Evolutionary conservation across 2,113 vertebrate genomes (phyloP).

Genomic region (Epinephelus fuscoguttatus): DNA sequence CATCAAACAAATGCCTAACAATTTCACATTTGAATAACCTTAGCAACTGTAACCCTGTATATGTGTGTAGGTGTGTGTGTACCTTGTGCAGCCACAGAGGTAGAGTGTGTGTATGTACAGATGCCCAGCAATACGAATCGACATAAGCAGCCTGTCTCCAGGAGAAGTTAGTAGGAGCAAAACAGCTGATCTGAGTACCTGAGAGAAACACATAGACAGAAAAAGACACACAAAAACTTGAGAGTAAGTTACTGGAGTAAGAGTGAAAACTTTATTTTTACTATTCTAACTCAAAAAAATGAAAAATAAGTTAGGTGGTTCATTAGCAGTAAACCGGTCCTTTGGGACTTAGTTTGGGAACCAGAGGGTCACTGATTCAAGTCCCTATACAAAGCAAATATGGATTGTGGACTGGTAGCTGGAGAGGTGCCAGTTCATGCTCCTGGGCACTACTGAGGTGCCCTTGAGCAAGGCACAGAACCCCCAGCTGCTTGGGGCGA

Average conservation of each 20-base stretch:
- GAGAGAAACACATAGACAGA: slow-evolving; percentile 59
- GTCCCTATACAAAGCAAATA: too few species aligned
- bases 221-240: neutral
- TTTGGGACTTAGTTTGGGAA: too few species aligned
- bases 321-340: too few species aligned
- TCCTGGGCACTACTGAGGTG: too few species aligned
- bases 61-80: slow-evolving; percentile 58
- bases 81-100: slow-evolving; percentile 93
- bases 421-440: too few species aligned
- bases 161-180: slow-evolving; percentile 90
- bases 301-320: too few species aligned
- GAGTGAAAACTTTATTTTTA: neutral
- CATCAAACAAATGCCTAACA: neutral
- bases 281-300: too few species aligned
- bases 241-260: neutral
- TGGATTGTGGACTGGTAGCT: too few species aligned
- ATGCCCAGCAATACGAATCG: slow-evolving; percentile 93
- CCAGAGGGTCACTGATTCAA: too few species aligned
- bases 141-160: slow-evolving; percentile 92
- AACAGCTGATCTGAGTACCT: slow-evolving; percentile 95
- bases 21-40: neutral
- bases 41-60: neutral
- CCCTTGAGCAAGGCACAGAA: too few species aligned
- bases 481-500: too few species aligned
- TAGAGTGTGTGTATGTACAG: slow-evolving; percentile 85